These are phyloP conservation scores for Tragelaphus strepsiceros DNA, from an alignment of 2,113 vertebrate genomes.

Conservation along the genomic window DNA sequence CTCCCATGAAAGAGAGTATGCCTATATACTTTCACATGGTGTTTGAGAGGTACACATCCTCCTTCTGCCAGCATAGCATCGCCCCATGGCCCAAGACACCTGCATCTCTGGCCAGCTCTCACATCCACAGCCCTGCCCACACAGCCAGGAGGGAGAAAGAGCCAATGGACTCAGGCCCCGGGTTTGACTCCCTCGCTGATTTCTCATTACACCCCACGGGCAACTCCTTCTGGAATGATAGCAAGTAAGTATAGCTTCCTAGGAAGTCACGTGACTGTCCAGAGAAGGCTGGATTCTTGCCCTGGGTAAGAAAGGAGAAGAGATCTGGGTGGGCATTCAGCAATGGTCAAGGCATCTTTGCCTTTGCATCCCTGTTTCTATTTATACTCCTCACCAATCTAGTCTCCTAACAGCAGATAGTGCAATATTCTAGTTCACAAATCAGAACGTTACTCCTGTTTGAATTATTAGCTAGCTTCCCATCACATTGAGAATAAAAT, in stretches of 20 bases:
- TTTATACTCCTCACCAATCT: too few relatives aligned
- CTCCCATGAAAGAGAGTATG: not conserved
- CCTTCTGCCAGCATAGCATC: too few relatives aligned
- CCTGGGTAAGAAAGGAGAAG: not conserved
- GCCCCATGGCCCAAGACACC: accelerated
- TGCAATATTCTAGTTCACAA: accelerated
- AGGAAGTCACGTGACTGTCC: not conserved
- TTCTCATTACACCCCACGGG: not conserved
- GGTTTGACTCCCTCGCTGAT: not conserved
- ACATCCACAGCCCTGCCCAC: accelerated
- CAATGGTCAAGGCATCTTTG: accelerated
- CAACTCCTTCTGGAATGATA: too few relatives aligned
- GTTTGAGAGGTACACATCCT: not conserved
- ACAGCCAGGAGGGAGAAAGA: not conserved
- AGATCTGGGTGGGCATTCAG: accelerated
- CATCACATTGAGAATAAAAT: not conserved
- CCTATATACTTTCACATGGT: not conserved
- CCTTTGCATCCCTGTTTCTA: accelerated
- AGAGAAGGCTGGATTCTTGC: too few relatives aligned
- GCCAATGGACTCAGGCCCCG: accelerated
- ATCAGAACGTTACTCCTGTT: accelerated
- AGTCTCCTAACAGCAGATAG: too few relatives aligned
- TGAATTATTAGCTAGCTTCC: not conserved
- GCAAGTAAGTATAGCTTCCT: too few relatives aligned
- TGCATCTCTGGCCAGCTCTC: accelerated